Evolutionary conservation across 64 coral and sea anemone species (phyloP).

Genomic region (Platygyra sinensis): DNA sequence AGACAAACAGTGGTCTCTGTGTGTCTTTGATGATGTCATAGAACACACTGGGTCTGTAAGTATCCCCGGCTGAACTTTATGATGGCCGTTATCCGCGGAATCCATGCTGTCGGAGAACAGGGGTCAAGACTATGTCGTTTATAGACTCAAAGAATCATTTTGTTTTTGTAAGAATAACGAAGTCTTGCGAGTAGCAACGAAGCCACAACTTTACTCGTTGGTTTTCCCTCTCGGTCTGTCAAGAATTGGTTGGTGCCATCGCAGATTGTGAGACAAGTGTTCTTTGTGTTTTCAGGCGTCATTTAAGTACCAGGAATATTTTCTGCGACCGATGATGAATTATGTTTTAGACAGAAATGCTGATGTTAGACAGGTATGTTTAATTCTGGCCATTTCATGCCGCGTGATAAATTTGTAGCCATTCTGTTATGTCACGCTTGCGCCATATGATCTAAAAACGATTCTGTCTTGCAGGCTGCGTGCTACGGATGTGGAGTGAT

Average conservation of each 20-base stretch:
- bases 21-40: constrained; percentile 96
- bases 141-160: too few species aligned
- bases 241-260: not conserved
- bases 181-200: too few species aligned
- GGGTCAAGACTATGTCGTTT: too few species aligned
- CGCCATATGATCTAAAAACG: not conserved
- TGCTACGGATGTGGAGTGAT: constrained; percentile 93
- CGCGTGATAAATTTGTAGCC: not conserved
- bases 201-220: too few species aligned
- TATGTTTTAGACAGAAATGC: constrained; percentile 85
- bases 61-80: not conserved
- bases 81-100: not conserved
- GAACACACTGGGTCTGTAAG: constrained; percentile 92
- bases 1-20: constrained; percentile 93
- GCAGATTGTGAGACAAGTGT: too few species aligned
- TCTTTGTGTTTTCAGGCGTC: constrained; percentile 53
- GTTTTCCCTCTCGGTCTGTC: too few species aligned
- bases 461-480: constrained; percentile 62
- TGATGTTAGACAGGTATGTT: constrained; percentile 91
- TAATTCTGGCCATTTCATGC: not conserved
- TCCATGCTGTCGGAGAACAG: too few species aligned
- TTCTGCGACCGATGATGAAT: constrained; percentile 80
- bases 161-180: too few species aligned
- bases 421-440: not conserved
- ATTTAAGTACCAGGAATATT: constrained; percentile 94